Percentiles rank a stretch among this genome's conserved stretches.
Evolutionary conservation across 2,113 vertebrate species (phyloP).

Genomic region (Clarias gariepinus): DNA sequence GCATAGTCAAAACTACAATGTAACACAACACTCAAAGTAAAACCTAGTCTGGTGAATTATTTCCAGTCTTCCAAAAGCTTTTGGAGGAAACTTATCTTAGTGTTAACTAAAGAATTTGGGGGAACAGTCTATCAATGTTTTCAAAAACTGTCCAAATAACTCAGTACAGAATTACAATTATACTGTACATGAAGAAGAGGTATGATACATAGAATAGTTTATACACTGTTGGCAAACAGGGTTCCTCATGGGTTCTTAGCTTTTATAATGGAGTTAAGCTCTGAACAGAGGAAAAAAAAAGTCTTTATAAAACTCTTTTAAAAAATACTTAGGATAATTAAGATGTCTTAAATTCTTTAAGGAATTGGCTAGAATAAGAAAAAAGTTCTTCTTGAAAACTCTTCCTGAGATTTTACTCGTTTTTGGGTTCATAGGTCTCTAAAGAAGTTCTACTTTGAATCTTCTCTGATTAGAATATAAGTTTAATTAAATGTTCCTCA

Average conservation of each 20-base stretch:
- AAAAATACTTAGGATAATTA: not conserved
- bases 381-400: not conserved
- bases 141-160: not conserved
- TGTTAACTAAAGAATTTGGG: too few relatives aligned
- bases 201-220: not conserved
- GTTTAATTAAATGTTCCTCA: not conserved
- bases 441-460: not conserved
- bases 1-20: not conserved
- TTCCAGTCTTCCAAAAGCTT: not conserved
- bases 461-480: not conserved
- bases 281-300: not conserved
- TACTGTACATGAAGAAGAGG: not conserved
- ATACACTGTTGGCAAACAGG: not conserved
- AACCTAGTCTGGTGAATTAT: not conserved
- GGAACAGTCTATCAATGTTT: not conserved
- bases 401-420: not conserved
- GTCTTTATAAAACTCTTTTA: not conserved
- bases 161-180: not conserved
- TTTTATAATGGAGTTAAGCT: not conserved
- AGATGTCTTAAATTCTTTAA: not conserved
- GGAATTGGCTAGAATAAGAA: not conserved
- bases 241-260: not conserved
- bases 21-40: not conserved
- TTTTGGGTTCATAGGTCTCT: not conserved
- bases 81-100: too few relatives aligned